Conservation (phyloP, 1,140 invertebrate species). For the Cepaea nemoralis region DNA sequence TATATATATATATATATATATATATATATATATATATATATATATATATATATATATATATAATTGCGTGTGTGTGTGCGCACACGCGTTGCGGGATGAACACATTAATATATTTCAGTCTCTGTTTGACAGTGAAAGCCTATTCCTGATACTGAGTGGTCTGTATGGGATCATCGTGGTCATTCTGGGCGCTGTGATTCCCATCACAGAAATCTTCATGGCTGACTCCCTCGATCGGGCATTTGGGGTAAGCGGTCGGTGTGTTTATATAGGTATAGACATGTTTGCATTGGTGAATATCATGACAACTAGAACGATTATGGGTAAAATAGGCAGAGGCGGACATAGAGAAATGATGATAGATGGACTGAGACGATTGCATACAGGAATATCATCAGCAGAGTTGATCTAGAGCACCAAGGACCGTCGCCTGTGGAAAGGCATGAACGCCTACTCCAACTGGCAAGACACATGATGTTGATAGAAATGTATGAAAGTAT, state of each 20-base stretch:
- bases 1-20: background rate
- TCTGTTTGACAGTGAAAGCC: constrained; percentile 78
- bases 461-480: too few species aligned
- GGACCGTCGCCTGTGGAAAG: too few species aligned
- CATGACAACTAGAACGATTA: too few species aligned
- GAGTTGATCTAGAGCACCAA: too few species aligned
- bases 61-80: too few species aligned
- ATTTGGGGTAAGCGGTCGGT: constrained; percentile 75
- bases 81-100: background rate
- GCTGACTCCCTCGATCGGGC: constrained; percentile 75
- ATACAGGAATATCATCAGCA: too few species aligned
- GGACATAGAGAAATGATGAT: too few species aligned
- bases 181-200: constrained; percentile 93
- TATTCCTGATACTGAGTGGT: constrained; percentile 89
- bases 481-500: too few species aligned
- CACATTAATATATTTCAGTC: background rate
- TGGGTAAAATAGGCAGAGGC: too few species aligned
- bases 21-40: background rate
- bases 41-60: background rate
- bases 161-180: constrained; percentile 93
- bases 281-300: too few species aligned
- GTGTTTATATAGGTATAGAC: background rate
- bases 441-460: too few species aligned
- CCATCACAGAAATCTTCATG: constrained; percentile 78
- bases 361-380: too few species aligned